These are phyloP conservation scores for Drosophila barbarae DNA, from an alignment of 2,888 invertebrate species.

Conservation along the genomic window DNA sequence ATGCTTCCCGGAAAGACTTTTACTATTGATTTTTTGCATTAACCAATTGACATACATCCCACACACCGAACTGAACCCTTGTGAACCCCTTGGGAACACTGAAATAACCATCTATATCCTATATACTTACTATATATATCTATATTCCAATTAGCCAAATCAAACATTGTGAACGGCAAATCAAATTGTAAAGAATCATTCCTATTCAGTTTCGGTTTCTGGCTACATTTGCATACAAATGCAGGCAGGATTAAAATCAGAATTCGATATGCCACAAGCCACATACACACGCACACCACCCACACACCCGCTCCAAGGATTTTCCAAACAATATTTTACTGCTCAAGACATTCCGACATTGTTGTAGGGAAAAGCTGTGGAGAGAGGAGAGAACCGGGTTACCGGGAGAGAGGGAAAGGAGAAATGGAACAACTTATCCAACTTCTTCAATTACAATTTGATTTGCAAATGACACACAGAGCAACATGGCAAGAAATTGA, in stretches of 20 bases:
- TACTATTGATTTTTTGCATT: slow-evolving; percentile 55
- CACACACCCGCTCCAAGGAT: slow-evolving; percentile 12
- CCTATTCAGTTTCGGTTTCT: slow-evolving; percentile 18
- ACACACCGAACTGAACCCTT: slow-evolving; percentile 9
- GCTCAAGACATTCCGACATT: slow-evolving; percentile 30
- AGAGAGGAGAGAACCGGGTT: background rate
- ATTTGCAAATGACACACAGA: slow-evolving; percentile 60
- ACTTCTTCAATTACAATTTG: slow-evolving; percentile 64
- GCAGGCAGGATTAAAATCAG: slow-evolving; percentile 33
- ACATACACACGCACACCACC: slow-evolving; percentile 17
- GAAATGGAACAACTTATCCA: slow-evolving; percentile 17
- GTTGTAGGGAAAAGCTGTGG: slow-evolving; percentile 3
- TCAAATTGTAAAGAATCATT: slow-evolving; percentile 27
- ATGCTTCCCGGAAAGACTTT: slow-evolving; percentile 55
- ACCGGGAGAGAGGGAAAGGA: background rate
- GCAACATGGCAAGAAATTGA: slow-evolving; percentile 51
- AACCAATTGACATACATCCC: slow-evolving; percentile 49
- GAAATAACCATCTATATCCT: background rate
- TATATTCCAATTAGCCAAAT: slow-evolving; percentile 39
- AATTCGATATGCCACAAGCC: slow-evolving; percentile 31
- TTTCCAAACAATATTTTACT: slow-evolving; percentile 45
- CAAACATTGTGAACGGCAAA: slow-evolving; percentile 30
- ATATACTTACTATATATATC: background rate
- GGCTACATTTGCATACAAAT: slow-evolving; percentile 44
- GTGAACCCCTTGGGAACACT: slow-evolving; percentile 13